Percentiles rank a stretch among this genome's conserved stretches.
phyloP scores from a whole-genome alignment of 2,113 vertebrate genomes.

The Alouatta palliata region DNA sequence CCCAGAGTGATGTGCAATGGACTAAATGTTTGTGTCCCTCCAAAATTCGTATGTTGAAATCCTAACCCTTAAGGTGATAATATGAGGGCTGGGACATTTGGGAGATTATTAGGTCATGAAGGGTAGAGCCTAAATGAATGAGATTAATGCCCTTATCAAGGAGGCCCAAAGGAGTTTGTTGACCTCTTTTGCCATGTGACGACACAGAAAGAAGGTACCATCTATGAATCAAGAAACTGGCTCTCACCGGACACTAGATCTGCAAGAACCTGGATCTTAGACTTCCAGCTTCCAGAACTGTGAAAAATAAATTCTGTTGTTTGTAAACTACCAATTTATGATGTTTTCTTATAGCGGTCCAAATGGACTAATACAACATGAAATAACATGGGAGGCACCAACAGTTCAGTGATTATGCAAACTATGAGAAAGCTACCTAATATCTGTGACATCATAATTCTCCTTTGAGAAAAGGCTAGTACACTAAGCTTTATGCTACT shows the following conservation, averaged over 20 bases:
- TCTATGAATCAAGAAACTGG: neutral
- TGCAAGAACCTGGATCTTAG: neutral
- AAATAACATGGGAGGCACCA: neutral
- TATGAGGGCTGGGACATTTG: neutral
- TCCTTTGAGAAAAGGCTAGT: neutral
- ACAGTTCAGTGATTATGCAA: neutral
- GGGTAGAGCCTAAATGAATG: neutral
- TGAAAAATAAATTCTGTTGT: neutral
- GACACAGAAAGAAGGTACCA: neutral
- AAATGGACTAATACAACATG: neutral
- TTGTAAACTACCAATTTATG: neutral
- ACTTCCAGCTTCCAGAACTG: neutral
- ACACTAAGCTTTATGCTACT: neutral
- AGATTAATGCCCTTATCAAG: neutral
- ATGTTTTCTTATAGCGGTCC: neutral
- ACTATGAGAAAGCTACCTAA: neutral
- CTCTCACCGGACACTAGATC: neutral
- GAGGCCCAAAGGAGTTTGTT: neutral
- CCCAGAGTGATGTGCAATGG: neutral
- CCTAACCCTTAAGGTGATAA: neutral
- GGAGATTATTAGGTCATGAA: neutral
- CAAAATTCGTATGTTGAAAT: neutral
- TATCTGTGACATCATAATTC: neutral
- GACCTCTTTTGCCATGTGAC: neutral
- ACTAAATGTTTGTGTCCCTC: neutral